A percentile compares a stretch with the other conserved stretches of the same genome.
Evolutionary conservation across 1,140 invertebrate genomes (phyloP).

Genomic region (Lepidurus arcticus): DNA sequence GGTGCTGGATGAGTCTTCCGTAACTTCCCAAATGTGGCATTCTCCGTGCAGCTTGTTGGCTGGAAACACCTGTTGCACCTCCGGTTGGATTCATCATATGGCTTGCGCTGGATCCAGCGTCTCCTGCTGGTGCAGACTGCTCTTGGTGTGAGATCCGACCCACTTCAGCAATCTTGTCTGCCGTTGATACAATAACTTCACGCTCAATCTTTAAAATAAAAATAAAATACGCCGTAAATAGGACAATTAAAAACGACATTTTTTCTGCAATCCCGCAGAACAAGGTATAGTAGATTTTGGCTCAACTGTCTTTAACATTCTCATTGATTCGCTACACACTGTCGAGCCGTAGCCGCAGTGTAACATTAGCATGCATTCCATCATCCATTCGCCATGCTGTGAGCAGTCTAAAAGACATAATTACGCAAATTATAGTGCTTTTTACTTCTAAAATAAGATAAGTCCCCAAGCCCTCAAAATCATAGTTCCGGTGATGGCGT

Average conservation of each 20-base stretch:
- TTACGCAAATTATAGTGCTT: background rate
- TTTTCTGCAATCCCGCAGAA: too few species aligned
- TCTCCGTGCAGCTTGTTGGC: background rate
- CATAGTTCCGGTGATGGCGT: background rate
- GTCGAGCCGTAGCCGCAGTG: background rate
- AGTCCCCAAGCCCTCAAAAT: background rate
- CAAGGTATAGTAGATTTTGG: background rate
- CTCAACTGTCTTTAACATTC: background rate
- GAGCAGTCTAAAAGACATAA: background rate
- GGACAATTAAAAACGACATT: background rate
- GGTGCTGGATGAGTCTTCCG: background rate
- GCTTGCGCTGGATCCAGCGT: conserved; percentile 12
- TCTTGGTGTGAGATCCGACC: conserved; percentile 28
- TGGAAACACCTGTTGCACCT: conserved; percentile 13
- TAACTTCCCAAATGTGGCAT: background rate
- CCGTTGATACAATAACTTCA: conserved; percentile 32
- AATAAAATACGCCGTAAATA: background rate
- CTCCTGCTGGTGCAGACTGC: background rate
- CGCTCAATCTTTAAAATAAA: conserved; percentile 23
- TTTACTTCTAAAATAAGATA: background rate
- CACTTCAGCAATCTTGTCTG: conserved; percentile 33
- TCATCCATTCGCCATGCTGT: background rate
- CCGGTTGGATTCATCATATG: conserved; percentile 6
- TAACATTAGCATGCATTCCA: conserved; percentile 5
- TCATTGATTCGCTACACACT: background rate